Base-by-base conservation (phyloP, 2,797 vertebrate genomes). In the Anguilla obscura region DNA sequence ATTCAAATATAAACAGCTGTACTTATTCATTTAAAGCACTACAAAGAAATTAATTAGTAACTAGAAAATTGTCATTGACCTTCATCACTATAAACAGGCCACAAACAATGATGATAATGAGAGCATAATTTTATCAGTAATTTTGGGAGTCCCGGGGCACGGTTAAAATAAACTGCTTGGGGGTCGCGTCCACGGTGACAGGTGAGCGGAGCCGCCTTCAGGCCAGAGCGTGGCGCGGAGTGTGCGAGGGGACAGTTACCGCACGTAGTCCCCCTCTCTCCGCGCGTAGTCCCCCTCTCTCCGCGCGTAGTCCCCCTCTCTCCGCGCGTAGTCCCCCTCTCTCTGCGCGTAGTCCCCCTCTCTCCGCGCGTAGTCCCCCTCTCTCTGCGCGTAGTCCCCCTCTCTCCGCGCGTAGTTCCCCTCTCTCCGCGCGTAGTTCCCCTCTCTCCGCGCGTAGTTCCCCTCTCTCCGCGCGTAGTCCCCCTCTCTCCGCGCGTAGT, bases 1-100 rank as follows among this genome's bases (percentile, higher is more conserved):
- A 86, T 69, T 69, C 2, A 56, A 54, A 56, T 86, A 79, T 58
- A 79, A 45, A 85, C 56, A 79, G 21, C 33, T 54, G 52, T 24
- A 86, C 10, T 76, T n/a, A n/a, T 79, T n/a, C 12, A 21, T 18
- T 40, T 79, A 45, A 45, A 36, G 74, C 16, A 79, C 45, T 45
- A 18, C 33, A 36, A 79, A 79, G 33, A 12, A 74, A 79, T 16
- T 16, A 18, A 79, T 45, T 6, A 24, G 36, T 79, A 33, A 74
- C 5, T 40, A 79, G 10, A 79, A 79, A 79, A 45, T 79, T 3
- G 33, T 40, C 36, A 18, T 79, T 18, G 12, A 79, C 33, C 36
- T 45, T 16, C 33, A 79, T 5, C 33, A 40, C 16, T 79, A 45
- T 7, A 40, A 40, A 79, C 33, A 79, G 16, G 27, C 33, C 27